Evolutionary conservation across 2,113 vertebrate species (phyloP).

Genomic region (Crotalus tigris): DNA sequence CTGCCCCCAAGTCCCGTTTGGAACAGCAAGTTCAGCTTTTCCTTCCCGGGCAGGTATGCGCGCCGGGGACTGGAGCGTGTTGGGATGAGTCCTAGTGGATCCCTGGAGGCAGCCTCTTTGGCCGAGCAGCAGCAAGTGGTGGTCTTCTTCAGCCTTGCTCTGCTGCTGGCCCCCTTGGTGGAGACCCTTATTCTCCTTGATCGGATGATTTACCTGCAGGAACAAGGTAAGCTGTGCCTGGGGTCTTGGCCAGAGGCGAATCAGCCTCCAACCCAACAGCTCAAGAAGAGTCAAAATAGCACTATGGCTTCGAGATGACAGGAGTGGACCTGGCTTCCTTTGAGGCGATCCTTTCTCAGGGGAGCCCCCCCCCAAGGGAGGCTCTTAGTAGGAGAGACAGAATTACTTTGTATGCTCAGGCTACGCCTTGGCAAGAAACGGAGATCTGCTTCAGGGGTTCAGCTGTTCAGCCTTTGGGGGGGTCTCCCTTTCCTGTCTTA

Average conservation of each 20-base stretch:
- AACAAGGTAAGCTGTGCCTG: conserved; percentile 73
- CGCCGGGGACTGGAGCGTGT: conserved; percentile 75
- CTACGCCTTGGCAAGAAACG: too few relatives aligned
- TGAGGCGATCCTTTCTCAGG: too few relatives aligned
- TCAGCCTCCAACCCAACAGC: rapidly evolving
- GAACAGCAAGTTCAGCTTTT: not conserved
- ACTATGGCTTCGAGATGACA: too few relatives aligned
- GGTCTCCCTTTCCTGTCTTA: too few relatives aligned
- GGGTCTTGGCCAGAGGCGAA: not conserved
- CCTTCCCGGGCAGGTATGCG: conserved; percentile 70
- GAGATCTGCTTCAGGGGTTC: too few relatives aligned
- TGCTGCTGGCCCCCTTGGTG: conserved; percentile 84
- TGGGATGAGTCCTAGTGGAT: conserved; percentile 70
- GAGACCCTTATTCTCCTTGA: conserved; percentile 91
- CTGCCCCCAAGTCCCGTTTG: not conserved
- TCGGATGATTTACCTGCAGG: conserved; percentile 85
- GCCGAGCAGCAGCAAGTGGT: conserved; percentile 80
- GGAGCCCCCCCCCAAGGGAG: too few relatives aligned
- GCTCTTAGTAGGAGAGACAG: too few relatives aligned
- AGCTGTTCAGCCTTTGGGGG: too few relatives aligned
- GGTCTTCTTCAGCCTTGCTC: conserved; percentile 83
- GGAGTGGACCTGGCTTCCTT: too few relatives aligned
- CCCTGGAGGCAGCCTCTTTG: conserved; percentile 61
- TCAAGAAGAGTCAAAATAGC: too few relatives aligned
- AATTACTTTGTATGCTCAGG: too few relatives aligned